Percentiles rank a stretch among this genome's conserved stretches.
phyloP scores from a whole-genome alignment of 2,113 vertebrate genomes.

The Halcyon malimbica region DNA sequence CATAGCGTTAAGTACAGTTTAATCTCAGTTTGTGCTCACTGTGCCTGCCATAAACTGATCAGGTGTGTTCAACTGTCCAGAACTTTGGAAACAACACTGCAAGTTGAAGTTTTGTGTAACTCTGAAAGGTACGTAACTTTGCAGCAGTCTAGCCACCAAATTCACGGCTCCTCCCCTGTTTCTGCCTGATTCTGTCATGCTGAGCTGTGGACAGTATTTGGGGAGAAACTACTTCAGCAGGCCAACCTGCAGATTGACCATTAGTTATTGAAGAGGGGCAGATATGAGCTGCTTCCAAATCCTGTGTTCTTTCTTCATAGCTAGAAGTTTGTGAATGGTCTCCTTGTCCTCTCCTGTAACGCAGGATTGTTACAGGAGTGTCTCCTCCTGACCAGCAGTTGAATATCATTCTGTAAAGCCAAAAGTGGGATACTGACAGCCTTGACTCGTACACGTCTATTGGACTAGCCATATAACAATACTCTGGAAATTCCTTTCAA shows the following conservation, averaged over 20 bases:
- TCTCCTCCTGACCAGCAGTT: not conserved
- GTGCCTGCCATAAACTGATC: not conserved
- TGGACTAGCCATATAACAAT: not conserved
- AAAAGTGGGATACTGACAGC: not conserved
- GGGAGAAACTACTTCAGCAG: not conserved
- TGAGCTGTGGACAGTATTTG: not conserved
- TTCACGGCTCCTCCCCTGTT: not conserved
- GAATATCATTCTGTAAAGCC: not conserved
- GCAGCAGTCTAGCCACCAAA: not conserved
- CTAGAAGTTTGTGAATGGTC: not conserved
- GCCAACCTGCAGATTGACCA: not conserved
- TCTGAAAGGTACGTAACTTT: not conserved
- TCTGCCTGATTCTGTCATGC: not conserved
- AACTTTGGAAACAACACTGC: not conserved
- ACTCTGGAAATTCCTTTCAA: conserved; percentile 16
- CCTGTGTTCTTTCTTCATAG: not conserved
- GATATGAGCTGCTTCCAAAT: not conserved
- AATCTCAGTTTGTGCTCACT: not conserved
- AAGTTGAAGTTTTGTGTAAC: not conserved
- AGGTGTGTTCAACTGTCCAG: not conserved
- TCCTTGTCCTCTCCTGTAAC: not conserved
- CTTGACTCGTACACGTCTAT: not conserved
- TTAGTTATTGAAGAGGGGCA: not conserved
- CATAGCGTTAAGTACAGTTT: not conserved
- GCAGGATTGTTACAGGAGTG: not conserved